phyloP scores from a whole-genome alignment of 35 echinoderm and acorn worm species.

The Diadema setosum region DNA sequence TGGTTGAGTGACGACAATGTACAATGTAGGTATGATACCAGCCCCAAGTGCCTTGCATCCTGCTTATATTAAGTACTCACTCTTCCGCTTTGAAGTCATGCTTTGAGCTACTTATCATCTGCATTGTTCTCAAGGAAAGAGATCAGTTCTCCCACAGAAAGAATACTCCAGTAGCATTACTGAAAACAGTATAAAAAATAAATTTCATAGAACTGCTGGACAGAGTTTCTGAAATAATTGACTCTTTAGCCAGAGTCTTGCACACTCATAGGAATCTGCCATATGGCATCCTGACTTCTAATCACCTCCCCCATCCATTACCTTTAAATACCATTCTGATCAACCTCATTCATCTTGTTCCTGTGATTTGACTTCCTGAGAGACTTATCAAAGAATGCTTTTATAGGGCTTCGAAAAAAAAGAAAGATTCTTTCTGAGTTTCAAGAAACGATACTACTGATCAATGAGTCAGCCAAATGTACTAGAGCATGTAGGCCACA shows the following conservation, averaged over 20 bases:
- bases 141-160: neutral
- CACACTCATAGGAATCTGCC: neutral
- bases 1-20: neutral
- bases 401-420: no score
- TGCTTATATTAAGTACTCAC: neutral
- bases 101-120: neutral
- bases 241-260: neutral
- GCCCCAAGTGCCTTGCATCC: slow-evolving; percentile 43
- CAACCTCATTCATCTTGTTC: slow-evolving; percentile 28
- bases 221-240: neutral
- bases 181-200: slow-evolving; percentile 3
- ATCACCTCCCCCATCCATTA: slow-evolving; percentile 31
- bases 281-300: slow-evolving; percentile 28
- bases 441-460: neutral
- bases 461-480: slow-evolving; percentile 24
- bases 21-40: neutral
- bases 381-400: neutral
- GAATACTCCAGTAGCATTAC: neutral
- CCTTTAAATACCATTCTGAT: slow-evolving; percentile 44
- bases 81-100: slow-evolving; percentile 10
- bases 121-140: neutral
- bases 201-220: neutral
- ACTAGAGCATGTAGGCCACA: slow-evolving; percentile 45
- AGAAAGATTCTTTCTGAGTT: slow-evolving; percentile 2
- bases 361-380: slow-evolving; percentile 17